A percentile compares a stretch with the other conserved stretches of the same genome.
These are phyloP conservation scores for Myotis davidii DNA, from an alignment of 2,113 vertebrate genomes.

Conservation along the genomic window DNA sequence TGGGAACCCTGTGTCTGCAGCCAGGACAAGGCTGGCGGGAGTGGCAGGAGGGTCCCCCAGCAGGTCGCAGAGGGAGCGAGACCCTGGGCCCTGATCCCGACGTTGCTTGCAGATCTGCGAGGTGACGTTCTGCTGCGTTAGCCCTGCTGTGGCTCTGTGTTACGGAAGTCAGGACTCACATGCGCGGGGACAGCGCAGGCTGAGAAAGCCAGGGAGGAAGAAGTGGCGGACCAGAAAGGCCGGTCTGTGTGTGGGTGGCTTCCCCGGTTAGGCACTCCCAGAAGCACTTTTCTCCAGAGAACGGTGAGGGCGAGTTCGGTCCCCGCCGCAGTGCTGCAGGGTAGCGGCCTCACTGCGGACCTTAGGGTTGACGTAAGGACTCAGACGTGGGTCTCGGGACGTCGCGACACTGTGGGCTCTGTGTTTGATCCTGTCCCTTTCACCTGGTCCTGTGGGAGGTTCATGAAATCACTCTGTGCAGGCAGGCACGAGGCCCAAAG, in stretches of 20 bases:
- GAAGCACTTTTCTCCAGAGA: neutral
- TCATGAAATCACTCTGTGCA: neutral
- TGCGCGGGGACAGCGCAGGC: rapidly evolving
- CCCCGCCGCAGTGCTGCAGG: neutral
- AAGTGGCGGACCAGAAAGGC: rapidly evolving
- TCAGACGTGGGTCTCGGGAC: constrained; percentile 45
- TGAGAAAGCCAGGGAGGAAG: neutral
- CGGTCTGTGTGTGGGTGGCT: neutral
- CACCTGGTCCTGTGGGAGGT: constrained; percentile 58
- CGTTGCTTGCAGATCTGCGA: neutral
- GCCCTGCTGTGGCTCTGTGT: neutral
- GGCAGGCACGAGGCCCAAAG: neutral
- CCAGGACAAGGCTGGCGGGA: rapidly evolving
- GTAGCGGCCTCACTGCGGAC: neutral
- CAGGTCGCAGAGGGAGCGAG: rapidly evolving
- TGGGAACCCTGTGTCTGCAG: rapidly evolving
- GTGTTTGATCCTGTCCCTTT: constrained; percentile 42
- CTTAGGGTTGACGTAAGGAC: constrained; percentile 18
- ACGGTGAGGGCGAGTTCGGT: too few species aligned
- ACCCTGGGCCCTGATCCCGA: neutral
- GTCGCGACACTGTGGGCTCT: constrained; percentile 44
- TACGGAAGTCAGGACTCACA: rapidly evolving
- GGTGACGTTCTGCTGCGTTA: neutral
- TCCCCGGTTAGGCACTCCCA: neutral
- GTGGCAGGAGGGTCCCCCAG: neutral